Evolutionary conservation across 2,888 invertebrate species (phyloP).

Genomic region (Temnothorax ravouxi): DNA sequence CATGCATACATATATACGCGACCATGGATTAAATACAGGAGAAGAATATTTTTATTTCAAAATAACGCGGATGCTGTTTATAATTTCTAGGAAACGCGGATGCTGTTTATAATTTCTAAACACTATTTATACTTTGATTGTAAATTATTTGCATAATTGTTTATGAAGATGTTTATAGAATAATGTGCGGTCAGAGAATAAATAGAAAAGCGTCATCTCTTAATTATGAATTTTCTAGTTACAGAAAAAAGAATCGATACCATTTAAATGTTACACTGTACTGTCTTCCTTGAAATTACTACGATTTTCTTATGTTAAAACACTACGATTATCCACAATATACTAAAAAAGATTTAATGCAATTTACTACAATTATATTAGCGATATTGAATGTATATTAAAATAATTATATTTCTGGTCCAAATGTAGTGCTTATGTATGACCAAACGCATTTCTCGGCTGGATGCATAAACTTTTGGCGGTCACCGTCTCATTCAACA

Average conservation of each 20-base stretch:
- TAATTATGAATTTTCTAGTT: background rate
- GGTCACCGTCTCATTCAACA: slow-evolving; percentile 46
- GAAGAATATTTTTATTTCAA: background rate
- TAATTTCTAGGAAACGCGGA: background rate
- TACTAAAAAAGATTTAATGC: background rate
- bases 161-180: background rate
- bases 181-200: background rate
- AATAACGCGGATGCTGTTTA: too few relatives aligned
- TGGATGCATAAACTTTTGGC: slow-evolving; percentile 4
- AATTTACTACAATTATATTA: background rate
- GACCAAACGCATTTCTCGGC: background rate
- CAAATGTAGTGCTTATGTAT: background rate
- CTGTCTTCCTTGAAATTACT: background rate
- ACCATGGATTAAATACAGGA: background rate
- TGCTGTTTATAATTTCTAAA: background rate
- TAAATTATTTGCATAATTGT: background rate
- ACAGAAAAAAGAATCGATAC: background rate
- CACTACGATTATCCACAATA: fast-evolving
- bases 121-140: background rate
- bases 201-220: background rate
- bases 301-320: background rate
- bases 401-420: background rate
- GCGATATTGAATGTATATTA: background rate
- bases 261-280: background rate
- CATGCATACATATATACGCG: background rate